Conservation (phyloP, 2,888 invertebrate genomes). For the Biston betularia region DNA sequence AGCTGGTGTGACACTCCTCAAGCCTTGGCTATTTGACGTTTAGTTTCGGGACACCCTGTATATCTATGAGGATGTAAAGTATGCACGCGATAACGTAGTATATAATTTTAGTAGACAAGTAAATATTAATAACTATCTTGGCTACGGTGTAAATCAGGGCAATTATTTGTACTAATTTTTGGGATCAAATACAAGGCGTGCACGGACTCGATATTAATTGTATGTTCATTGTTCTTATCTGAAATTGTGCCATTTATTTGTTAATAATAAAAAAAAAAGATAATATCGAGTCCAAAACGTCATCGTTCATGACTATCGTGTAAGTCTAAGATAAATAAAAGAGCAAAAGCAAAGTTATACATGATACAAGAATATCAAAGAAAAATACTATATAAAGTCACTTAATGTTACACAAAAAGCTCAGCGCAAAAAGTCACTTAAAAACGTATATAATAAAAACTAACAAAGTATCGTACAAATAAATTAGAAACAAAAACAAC, state of each 20-base stretch:
- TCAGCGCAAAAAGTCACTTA: constrained; percentile 54
- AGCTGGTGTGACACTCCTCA: no score
- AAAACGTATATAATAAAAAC: constrained; percentile 68
- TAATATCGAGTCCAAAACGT: constrained; percentile 25
- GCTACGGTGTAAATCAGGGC: constrained; percentile 8
- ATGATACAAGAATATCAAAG: constrained; percentile 36
- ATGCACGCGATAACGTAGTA: constrained; percentile 9
- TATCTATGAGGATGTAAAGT: constrained; percentile 16
- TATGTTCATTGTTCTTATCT: background rate
- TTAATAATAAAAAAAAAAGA: background rate
- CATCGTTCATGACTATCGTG: constrained; percentile 36
- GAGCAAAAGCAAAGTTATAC: constrained; percentile 46
- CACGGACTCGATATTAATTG: constrained; percentile 33
- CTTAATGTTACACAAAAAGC: constrained; percentile 60
- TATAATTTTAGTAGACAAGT: constrained; percentile 15
- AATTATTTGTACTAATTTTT: constrained; percentile 68
- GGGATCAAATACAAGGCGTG: constrained; percentile 68
- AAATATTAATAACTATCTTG: constrained; percentile 14
- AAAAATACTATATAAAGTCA: constrained; percentile 57
- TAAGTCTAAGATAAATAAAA: constrained; percentile 53
- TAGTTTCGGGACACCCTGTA: background rate
- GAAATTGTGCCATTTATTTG: constrained; percentile 9
- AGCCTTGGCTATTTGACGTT: no score
- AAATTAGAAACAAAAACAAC: constrained; percentile 86
- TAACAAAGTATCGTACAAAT: constrained; percentile 81